Evolutionary conservation across 2,797 vertebrate genomes (phyloP).

Genomic region (Brotula barbata): DNA sequence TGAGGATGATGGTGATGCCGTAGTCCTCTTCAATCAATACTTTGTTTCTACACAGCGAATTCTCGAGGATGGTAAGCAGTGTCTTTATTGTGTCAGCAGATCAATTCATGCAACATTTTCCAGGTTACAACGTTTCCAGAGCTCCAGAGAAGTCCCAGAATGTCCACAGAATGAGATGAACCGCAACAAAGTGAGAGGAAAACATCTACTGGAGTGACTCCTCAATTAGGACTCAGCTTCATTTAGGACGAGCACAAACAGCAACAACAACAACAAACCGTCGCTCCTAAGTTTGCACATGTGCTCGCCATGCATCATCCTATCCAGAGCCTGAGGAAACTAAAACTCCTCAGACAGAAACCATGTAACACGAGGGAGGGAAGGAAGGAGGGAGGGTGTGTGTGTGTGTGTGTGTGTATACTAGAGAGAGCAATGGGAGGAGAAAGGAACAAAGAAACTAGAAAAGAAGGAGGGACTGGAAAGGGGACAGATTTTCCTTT

Average conservation of each 20-base stretch:
- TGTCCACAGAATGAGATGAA: conserved; percentile 16
- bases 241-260: conserved; percentile 13
- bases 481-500: conserved; percentile 47
- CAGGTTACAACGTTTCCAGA: conserved; percentile 1
- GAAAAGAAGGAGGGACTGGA: conserved; percentile 67
- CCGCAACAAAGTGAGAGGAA: not conserved
- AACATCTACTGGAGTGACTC: not conserved
- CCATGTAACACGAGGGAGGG: conserved; percentile 67
- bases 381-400: conserved; percentile 32
- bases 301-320: conserved; percentile 56
- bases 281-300: conserved; percentile 31
- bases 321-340: conserved; percentile 61
- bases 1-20: conserved; percentile 5
- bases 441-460: conserved; percentile 60
- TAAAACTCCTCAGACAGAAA: conserved; percentile 67
- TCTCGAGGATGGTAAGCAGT: conserved; percentile 17
- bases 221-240: not conserved
- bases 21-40: conserved; percentile 27
- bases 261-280: not conserved
- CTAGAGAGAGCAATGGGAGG: conserved; percentile 43
- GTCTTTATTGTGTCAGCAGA: conserved; percentile 11
- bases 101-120: conserved; percentile 37
- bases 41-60: conserved; percentile 31
- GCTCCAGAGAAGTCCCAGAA: conserved; percentile 13
- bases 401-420: conserved; percentile 15